A percentile compares a stretch with the other conserved stretches of the same genome.
Evolutionary conservation across 2,797 vertebrate species (phyloP).

Genomic region (Gymnodraco acuticeps): DNA sequence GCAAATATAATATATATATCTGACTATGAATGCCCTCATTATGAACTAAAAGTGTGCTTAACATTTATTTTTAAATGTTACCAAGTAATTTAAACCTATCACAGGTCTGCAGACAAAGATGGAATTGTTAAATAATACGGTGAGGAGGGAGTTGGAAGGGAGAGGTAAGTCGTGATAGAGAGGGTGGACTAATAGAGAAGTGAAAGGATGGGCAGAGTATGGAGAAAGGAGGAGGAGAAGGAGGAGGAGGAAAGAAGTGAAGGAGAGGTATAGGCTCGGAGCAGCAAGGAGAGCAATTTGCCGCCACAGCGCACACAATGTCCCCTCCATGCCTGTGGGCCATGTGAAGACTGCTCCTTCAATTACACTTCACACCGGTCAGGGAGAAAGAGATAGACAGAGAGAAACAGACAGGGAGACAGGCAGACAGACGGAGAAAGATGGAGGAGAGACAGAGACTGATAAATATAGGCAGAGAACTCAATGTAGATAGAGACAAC

Average conservation of each 20-base stretch:
- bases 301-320: constrained; percentile 84
- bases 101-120: constrained; percentile 28
- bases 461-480: constrained; percentile 36
- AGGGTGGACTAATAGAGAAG: constrained; percentile 72
- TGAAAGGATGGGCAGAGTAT: constrained; percentile 68
- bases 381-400: constrained; percentile 66
- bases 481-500: constrained; percentile 21
- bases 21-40: too few species aligned
- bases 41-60: too few species aligned
- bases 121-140: constrained; percentile 34
- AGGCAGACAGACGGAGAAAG: constrained; percentile 47
- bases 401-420: constrained; percentile 42
- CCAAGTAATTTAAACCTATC: constrained; percentile 33
- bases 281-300: constrained; percentile 84
- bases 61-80: background rate
- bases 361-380: constrained; percentile 83
- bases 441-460: constrained; percentile 40
- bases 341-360: constrained; percentile 82
- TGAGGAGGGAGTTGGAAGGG: background rate
- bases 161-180: constrained; percentile 45
- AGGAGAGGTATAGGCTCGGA: constrained; percentile 73
- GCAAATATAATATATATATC: too few species aligned
- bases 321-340: constrained; percentile 82
- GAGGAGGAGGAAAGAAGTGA: constrained; percentile 64
- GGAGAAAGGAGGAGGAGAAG: constrained; percentile 57